Evolutionary conservation across 1,140 invertebrate genomes (phyloP).

Genomic region (Penaeus vannamei): DNA sequence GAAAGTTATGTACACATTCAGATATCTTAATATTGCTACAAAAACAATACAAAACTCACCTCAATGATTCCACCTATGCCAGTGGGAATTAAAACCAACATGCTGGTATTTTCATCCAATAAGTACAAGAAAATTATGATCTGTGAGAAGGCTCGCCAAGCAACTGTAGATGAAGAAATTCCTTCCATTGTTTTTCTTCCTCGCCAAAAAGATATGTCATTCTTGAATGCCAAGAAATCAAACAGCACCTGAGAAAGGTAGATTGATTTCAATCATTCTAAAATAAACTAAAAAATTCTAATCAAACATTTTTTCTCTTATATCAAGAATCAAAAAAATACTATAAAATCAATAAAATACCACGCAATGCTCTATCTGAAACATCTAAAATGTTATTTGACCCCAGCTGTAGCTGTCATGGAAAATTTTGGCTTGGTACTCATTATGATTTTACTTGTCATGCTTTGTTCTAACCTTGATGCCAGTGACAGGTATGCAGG

Average conservation of each 20-base stretch:
- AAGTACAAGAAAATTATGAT: slow-evolving; percentile 95
- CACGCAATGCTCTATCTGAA: no score
- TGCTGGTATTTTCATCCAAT: slow-evolving; percentile 91
- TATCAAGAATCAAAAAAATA: background rate
- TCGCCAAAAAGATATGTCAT: slow-evolving; percentile 96
- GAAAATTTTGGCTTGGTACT: no score
- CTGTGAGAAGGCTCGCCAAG: slow-evolving; percentile 96
- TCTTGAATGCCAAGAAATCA: slow-evolving; percentile 98
- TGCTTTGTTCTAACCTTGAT: no score
- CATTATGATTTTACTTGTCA: no score
- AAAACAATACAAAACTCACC: slow-evolving; percentile 73
- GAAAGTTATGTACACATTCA: background rate
- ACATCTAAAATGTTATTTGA: no score
- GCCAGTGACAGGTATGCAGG: no score
- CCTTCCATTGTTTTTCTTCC: slow-evolving; percentile 88
- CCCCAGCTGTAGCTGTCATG: no score
- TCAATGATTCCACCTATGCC: slow-evolving; percentile 91
- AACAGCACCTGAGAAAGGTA: slow-evolving; percentile 86
- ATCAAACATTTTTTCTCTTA: no score
- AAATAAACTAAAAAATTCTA: background rate
- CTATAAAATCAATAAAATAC: background rate
- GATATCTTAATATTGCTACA: background rate
- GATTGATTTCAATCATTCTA: slow-evolving; percentile 60
- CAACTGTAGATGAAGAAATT: slow-evolving; percentile 87
- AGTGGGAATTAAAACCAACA: slow-evolving; percentile 89